phyloP scores from a whole-genome alignment of 2,113 vertebrate genomes.

The Peromyscus californicus region DNA sequence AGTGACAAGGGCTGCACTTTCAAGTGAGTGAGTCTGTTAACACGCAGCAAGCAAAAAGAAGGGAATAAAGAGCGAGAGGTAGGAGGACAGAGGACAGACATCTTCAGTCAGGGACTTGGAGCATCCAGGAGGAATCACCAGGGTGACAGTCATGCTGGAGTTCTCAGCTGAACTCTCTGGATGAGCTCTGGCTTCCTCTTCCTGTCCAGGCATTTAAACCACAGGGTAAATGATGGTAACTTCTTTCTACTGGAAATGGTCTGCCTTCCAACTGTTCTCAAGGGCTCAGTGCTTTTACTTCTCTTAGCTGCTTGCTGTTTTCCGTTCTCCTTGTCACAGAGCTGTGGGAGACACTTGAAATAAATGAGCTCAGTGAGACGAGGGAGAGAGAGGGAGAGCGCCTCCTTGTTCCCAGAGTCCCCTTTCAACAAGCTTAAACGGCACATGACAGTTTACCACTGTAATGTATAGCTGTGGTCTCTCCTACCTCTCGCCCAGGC shows the following conservation, averaged over 20 bases:
- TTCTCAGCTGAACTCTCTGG: neutral
- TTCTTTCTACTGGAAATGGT: neutral
- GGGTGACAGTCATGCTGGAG: neutral
- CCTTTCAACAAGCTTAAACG: neutral
- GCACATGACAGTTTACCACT: neutral
- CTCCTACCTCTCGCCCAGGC: neutral
- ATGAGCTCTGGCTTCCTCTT: no score
- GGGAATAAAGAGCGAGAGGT: neutral
- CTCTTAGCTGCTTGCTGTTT: neutral
- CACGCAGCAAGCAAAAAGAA: neutral
- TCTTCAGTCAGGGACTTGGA: neutral
- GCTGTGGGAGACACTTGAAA: no score
- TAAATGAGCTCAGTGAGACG: neutral
- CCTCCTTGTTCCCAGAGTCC: neutral
- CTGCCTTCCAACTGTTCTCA: neutral
- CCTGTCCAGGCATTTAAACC: neutral
- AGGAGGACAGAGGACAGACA: neutral
- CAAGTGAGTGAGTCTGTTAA: neutral
- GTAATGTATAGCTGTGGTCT: neutral
- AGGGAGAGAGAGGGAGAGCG: neutral
- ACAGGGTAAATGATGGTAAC: neutral
- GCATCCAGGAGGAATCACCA: neutral
- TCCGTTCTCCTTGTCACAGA: no score
- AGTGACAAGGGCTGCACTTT: neutral
- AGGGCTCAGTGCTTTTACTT: no score